Base-by-base conservation (phyloP, 2,797 vertebrate genomes). In the Paramormyrops hopkinsi region DNA sequence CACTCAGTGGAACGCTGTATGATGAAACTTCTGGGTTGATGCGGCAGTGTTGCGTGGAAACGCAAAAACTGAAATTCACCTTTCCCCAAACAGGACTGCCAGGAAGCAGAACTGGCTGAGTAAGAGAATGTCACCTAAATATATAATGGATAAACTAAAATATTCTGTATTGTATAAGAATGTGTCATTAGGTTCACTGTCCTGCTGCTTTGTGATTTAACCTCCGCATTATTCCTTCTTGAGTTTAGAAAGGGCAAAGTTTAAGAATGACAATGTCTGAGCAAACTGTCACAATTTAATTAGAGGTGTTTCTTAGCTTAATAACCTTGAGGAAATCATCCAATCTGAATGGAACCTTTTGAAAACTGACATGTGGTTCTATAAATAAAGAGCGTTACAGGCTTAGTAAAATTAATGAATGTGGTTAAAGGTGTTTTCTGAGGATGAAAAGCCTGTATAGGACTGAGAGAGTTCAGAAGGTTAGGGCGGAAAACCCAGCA, bases 1-100 rank as follows among this genome's bases (percentile, higher is more conserved):
- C 14, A 50, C 17, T 84, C 54, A 0, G 82, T 48, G 41, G 89
- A 90, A 17, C 41, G 25, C 19, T 54, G 73, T 62, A 62, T 48
- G 11, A 87, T 79, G 48, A 79, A 87, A 51, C 86, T 53, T 86
- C 59, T 62, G 9, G 86, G 51, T 88, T 83, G 37, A 65, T 90
- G 73, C 3, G 46, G 41, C 53, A 33, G 69, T 90, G 73, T 22
- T 41, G 19, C 4, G n/a, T 54, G 83, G 53, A 22, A 82, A 48
- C 85, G 56, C 11, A 14, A 48, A 89, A 86, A 54, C 19, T 54
- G 29, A 87, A 65, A 73, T 53, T 33, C 46, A 86, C 51, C 83
- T 54, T n/a, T 11, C 22, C 56, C 33, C 56, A 87, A 89, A 89
- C 48, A 73, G n/a, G 56, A 46, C 44, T 62, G 41, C 6, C 41